Percentiles rank a stretch among this genome's conserved stretches.
Conservation (phyloP, 2,888 invertebrate genomes). For the Drosophila austrosaltans region DNA sequence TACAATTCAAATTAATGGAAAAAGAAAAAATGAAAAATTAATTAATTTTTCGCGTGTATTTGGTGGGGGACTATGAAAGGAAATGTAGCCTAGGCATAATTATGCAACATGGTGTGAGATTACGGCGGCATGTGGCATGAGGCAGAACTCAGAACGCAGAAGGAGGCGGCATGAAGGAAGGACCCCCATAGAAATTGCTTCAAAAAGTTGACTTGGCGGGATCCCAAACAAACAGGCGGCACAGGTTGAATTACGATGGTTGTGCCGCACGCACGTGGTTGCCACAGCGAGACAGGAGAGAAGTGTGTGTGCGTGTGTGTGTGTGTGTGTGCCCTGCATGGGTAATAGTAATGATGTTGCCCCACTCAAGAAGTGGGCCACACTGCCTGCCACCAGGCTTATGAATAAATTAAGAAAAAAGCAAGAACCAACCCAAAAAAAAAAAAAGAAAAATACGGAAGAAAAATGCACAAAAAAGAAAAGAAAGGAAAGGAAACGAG, state of each 20-base stretch:
- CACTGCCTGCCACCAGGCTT: slow-evolving; percentile 67
- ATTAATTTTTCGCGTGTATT: slow-evolving; percentile 6
- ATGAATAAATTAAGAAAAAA: slow-evolving; percentile 76
- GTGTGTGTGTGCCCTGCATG: slow-evolving; percentile 60
- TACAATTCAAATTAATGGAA: background rate
- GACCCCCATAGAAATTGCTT: slow-evolving; percentile 50
- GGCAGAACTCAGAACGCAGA: slow-evolving; percentile 18
- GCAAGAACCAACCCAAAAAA: slow-evolving; percentile 6
- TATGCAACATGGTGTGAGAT: slow-evolving; percentile 32
- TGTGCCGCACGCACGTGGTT: slow-evolving; percentile 73
- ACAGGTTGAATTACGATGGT: slow-evolving; percentile 67
- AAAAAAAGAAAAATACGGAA: slow-evolving; percentile 30
- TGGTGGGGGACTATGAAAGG: slow-evolving; percentile 8
- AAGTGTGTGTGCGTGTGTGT: slow-evolving; percentile 26
- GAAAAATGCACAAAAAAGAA: slow-evolving; percentile 3
- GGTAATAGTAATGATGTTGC: slow-evolving; percentile 79
- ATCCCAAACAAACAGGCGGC: slow-evolving; percentile 72
- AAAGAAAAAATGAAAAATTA: slow-evolving; percentile 5
- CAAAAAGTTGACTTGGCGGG: slow-evolving; percentile 49
- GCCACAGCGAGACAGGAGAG: slow-evolving; percentile 35
- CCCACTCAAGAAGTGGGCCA: slow-evolving; percentile 52
- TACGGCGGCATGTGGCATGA: slow-evolving; percentile 13
- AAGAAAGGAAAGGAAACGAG: slow-evolving; percentile 25
- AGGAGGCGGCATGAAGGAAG: slow-evolving; percentile 22
- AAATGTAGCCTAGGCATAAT: slow-evolving; percentile 46